Evolutionary conservation across 2,888 invertebrate species (phyloP).

Genomic region (Tubulanus polymorphus): DNA sequence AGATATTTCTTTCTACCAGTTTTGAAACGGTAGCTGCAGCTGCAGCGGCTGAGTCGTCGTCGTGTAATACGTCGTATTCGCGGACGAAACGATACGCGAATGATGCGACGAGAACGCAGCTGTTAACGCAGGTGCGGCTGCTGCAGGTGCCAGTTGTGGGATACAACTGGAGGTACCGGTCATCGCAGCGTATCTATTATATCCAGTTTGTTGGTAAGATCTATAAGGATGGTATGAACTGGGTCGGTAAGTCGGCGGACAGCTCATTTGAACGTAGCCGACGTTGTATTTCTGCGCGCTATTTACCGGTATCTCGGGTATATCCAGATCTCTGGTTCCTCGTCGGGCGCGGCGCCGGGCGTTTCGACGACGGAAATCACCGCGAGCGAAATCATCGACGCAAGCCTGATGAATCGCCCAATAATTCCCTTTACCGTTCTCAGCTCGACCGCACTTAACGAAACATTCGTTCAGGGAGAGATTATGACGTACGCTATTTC

Average conservation of each 20-base stretch:
- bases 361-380: constrained; percentile 22
- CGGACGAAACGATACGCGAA: no score
- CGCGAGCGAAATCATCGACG: constrained; percentile 19
- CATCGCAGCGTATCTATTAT: no score
- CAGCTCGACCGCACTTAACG: constrained; percentile 17
- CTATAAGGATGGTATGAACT: not conserved
- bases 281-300: constrained; percentile 16
- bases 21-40: no score
- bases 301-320: not conserved
- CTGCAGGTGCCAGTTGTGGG: no score
- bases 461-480: constrained; percentile 26
- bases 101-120: no score
- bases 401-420: constrained; percentile 24
- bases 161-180: no score
- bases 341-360: constrained; percentile 7
- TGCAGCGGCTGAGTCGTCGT: no score
- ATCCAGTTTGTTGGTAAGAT: no score
- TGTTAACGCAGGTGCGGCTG: no score
- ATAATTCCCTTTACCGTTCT: constrained; percentile 22
- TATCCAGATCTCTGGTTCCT: not conserved
- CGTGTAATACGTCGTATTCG: no score
- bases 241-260: not conserved
- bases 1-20: no score
- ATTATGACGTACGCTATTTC: constrained; percentile 24
- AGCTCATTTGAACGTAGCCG: constrained; percentile 25